Base-by-base conservation (phyloP, 2,888 invertebrate genomes). In the Folsomia manolachei region DNA sequence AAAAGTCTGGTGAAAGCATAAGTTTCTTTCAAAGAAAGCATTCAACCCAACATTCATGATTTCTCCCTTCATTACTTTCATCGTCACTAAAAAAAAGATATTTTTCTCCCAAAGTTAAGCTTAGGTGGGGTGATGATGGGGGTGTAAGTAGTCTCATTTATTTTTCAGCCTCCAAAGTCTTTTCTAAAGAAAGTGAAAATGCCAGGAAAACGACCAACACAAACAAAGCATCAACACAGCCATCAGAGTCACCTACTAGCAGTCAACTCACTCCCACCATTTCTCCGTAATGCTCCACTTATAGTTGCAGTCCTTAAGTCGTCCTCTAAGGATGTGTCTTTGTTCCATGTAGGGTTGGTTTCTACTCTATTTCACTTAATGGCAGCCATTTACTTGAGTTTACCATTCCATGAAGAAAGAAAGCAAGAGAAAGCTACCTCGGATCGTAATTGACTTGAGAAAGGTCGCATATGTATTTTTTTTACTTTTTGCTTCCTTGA, bases 221-320 rank as follows among this genome's bases (percentile, higher is more conserved):
- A 4, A 14, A 39, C 39, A 4, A 39, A 39, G 39, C 39, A 39
- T 39, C 14, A n/a, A n/a, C n/a, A n/a, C n/a, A n/a, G n/a, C 39
- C 14, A 39, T 39, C 39, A 39, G 39, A 39, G 39, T 39, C 39
- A 39, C 39, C 39, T n/a, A n/a, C n/a, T n/a, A 56, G n/a, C 18
- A 56, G 56, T 18, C 18, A 56, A 56, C n/a, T 56, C 56, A 19
- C 19, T 18, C 21, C 56, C 56, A 56, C 18, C 56, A 56, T n/a
- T 56, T n/a, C 19, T 56, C 56, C 56, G 19, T 56, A 56, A 56
- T 56, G 56, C 21, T 56, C 56, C 56, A 19, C 56, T 56, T 56
- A 39, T n/a, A 14, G 11, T 56, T 56, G 4, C 19, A 56, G 56
- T 56, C 56, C n/a, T 18, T 56, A 56, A 56, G 56, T 56, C 56